Conservation (phyloP, 2,113 vertebrate genomes). For the Xerus inauris region DNA sequence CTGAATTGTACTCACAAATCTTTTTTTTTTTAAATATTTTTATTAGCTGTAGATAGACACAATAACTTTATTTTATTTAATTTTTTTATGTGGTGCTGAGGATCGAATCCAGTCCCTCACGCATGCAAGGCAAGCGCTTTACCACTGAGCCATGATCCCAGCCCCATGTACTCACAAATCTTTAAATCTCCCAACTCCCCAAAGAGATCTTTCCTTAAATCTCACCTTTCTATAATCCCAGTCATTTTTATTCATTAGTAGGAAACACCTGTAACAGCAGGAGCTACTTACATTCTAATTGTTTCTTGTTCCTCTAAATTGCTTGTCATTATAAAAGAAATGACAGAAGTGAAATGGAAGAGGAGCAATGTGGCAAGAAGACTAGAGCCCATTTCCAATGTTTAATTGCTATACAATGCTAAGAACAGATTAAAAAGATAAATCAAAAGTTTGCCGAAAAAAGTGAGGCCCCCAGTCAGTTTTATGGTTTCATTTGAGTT, state of each 20-base stretch:
- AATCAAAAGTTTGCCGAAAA: constrained; percentile 89
- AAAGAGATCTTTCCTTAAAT: constrained; percentile 66
- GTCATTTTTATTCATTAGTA: constrained; percentile 79
- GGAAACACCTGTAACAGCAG: constrained; percentile 82
- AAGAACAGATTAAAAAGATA: constrained; percentile 89
- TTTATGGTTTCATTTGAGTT: constrained; percentile 88
- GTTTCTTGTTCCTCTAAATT: constrained; percentile 86
- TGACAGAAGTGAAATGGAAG: constrained; percentile 83
- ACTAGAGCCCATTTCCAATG: constrained; percentile 78
- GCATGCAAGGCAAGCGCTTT: too few relatives aligned
- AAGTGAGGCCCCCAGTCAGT: constrained; percentile 82
- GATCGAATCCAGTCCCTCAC: too few relatives aligned
- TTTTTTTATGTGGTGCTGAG: too few relatives aligned
- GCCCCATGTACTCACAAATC: constrained; percentile 23
- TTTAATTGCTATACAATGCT: constrained; percentile 85
- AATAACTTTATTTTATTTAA: too few relatives aligned
- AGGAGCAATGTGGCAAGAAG: constrained; percentile 78
- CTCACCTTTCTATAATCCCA: constrained; percentile 62
- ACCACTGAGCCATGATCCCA: too few relatives aligned
- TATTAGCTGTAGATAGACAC: too few relatives aligned
- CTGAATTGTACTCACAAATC: constrained; percentile 39
- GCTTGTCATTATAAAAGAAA: constrained; percentile 85
- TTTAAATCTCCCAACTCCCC: constrained; percentile 26
- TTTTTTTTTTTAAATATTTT: too few relatives aligned
- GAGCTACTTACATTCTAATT: constrained; percentile 81